These are phyloP conservation scores for Oscheius onirici DNA, from an alignment of 2,888 invertebrate species.

Conservation along the genomic window DNA sequence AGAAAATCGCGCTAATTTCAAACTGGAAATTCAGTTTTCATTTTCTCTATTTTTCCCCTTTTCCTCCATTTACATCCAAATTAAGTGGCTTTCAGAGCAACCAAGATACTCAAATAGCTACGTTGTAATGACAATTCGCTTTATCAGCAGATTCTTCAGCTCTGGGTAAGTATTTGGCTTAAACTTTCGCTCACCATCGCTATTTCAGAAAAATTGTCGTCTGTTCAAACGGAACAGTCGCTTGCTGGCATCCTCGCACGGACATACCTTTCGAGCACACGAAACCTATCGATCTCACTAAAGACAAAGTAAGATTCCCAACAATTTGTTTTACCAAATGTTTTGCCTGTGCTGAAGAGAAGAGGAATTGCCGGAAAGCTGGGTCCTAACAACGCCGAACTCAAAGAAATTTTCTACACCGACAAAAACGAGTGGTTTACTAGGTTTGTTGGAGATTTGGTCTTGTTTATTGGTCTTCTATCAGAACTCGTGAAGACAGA, in stretches of 20 bases:
- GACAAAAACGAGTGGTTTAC: conserved; percentile 72
- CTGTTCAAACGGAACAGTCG: conserved; percentile 63
- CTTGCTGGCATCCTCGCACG: conserved; percentile 68
- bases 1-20: too few species aligned
- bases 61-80: neutral
- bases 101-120: neutral
- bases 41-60: too few species aligned
- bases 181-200: neutral
- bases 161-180: conserved; percentile 3
- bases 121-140: conserved; percentile 10
- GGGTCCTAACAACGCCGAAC: conserved; percentile 72
- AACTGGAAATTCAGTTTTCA: too few species aligned
- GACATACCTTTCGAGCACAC: conserved; percentile 67
- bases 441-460: conserved; percentile 57
- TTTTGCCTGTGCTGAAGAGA: neutral
- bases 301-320: neutral
- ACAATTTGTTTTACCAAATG: neutral
- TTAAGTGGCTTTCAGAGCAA: neutral
- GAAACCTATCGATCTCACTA: conserved; percentile 49
- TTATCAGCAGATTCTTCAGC: neutral
- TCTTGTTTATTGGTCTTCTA: neutral
- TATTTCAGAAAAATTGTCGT: conserved; percentile 51
- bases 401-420: conserved; percentile 73
- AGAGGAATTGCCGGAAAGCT: conserved; percentile 9
- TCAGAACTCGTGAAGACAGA: conserved; percentile 66